Evolutionary conservation across 2,113 vertebrate genomes (phyloP), one percentile per base, ranked within the genome.

Genomic region (Melanotaenia duboulayi): DNA sequence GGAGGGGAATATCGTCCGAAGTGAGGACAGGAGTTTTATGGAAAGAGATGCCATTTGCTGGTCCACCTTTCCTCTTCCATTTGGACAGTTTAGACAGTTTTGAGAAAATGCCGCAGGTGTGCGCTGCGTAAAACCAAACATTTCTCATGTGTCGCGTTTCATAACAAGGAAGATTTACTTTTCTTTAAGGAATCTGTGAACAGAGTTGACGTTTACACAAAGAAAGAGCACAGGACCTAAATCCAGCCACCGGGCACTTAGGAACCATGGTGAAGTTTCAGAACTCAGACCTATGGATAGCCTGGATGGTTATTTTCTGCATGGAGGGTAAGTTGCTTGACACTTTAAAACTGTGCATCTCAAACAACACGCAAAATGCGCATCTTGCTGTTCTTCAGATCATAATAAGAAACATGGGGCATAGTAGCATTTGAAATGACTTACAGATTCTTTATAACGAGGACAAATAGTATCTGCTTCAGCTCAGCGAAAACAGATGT

Each of bases 241-340:
- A 74, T n/a, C 16, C 78, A 64, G 55, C 32, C 54, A 28, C 64
- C 5, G 51, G 74, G 50, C 82, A 57, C 50, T 64, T 23, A 62
- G 50, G 81, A 92, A 80, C 70, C 81, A 95, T 94, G 94, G 76
- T 93, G 89, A 94, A 93, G 89, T 93, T 92, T 67, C 92, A 93
- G 17, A 94, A 94, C 88, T 93, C 92, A 75, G 94, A 94, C 75
- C 89, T 95, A 49, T 94, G 94, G 94, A 95, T 94, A 83, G 92
- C 94, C 85, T 95, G 94, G 94, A 77, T 92, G 85, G 42, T 92
- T 56, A 37, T 94, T 32, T 90, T 94, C 70, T 94, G 91, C 79
- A 85, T 93, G 88, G 87, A 93, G 66, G 94, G 94, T 95, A 88
- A 93, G 92, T 84, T 61, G 5, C 54, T n/a, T 37, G 16, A 24